phyloP scores from a whole-genome alignment of 2,113 vertebrate species.

The Sitta europaea region DNA sequence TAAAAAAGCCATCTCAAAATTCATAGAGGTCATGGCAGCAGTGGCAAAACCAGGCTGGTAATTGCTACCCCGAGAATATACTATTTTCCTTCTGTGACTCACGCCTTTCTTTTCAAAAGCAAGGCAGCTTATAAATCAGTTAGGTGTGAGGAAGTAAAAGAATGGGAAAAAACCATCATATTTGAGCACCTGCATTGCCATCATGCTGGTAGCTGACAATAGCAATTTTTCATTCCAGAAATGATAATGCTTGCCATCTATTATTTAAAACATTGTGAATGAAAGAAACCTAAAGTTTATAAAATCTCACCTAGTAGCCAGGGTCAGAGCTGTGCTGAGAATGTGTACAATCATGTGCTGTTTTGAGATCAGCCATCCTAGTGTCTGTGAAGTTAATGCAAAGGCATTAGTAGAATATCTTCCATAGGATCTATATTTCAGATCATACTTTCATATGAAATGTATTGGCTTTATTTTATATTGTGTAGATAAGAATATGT shows the following conservation, averaged over 20 bases:
- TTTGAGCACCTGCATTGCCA: background rate
- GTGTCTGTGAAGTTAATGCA: background rate
- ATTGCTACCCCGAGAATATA: background rate
- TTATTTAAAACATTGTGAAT: background rate
- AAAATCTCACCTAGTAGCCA: background rate
- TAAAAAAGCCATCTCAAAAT: background rate
- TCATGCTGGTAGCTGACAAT: background rate
- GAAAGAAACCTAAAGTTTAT: background rate
- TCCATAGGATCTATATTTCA: background rate
- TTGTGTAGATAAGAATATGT: background rate
- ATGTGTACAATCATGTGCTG: background rate
- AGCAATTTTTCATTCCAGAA: background rate
- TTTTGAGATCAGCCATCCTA: background rate
- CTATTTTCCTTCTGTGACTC: background rate
- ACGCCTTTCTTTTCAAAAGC: background rate
- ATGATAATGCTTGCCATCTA: background rate
- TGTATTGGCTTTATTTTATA: background rate
- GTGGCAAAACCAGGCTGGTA: background rate
- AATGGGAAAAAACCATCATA: accelerated
- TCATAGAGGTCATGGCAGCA: background rate
- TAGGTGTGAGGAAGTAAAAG: background rate
- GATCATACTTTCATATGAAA: background rate
- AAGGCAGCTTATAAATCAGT: background rate
- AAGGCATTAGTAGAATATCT: background rate
- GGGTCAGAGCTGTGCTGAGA: background rate